Base-by-base conservation (phyloP, 1,140 invertebrate genomes). In the Oedothorax gibbosus region DNA sequence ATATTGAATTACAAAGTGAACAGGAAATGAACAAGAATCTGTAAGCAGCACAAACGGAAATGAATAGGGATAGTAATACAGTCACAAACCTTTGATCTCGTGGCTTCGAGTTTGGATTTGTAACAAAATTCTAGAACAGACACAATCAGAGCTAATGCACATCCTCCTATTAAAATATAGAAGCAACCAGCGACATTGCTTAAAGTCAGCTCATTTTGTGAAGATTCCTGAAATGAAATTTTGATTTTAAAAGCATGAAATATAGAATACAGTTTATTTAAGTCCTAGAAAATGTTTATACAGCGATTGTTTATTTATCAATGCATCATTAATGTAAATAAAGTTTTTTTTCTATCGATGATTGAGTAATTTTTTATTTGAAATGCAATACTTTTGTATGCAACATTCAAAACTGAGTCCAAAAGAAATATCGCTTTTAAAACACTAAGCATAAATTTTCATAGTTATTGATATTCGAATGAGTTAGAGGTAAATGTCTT, bases 151-250 rank as follows among this genome's bases (percentile, higher is more conserved):
- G 97, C 96, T 12, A 98, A 90, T 7, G 96, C 93, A 54, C 99
- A 93, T 75, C 93, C 98, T 50, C 95, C 96, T 88, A 99, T 97
- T 35, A 99, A 92, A 89, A 99, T 99, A 92, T 99, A 99, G 91
- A 99, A 99, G 89, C 99, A 97, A 12, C 98, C 98, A n/a, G 98
- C 98, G 2, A 99, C 97, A 92, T 99, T 99, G 89, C 96, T 97
- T 54, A 99, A 90, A 64, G 97, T 97, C 87, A 99, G 92, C 87
- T 98, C 96, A 89, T 95, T 97, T 87, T 96, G 93, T 35, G 94
- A 93, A 4, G 94, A 93, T 87, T 96, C 95, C 93, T 96, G 91
- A 51, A 87, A 90, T 87, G 4, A 77, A 10, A 75, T 18, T 15
- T 15, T 62, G 12, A 18, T 35, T 35, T 5, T 35, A 1, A 35